Conservation (phyloP, 2,113 vertebrate genomes). For the Ptilorrhoa leucosticta region DNA sequence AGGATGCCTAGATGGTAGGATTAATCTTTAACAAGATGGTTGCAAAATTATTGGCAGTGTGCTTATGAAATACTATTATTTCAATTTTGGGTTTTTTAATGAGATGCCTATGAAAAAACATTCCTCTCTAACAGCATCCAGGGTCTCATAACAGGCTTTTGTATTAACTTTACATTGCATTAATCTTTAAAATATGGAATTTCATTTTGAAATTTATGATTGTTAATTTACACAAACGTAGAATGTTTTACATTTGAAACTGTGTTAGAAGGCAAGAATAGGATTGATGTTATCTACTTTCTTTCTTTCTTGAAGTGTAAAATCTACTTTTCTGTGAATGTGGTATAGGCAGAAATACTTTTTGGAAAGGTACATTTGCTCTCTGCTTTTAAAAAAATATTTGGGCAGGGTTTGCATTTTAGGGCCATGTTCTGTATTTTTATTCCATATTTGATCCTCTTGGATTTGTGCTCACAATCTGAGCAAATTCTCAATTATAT, state of each 20-base stretch:
- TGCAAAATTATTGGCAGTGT: background rate
- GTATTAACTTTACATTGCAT: background rate
- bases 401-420: background rate
- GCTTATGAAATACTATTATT: background rate
- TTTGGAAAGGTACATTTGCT: background rate
- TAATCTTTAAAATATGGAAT: background rate
- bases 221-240: background rate
- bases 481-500: background rate
- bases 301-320: background rate
- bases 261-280: background rate
- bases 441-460: background rate
- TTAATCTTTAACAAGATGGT: background rate
- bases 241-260: conserved; percentile 14
- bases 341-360: background rate
- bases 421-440: background rate
- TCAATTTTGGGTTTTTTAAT: background rate
- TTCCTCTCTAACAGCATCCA: background rate
- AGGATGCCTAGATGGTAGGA: background rate
- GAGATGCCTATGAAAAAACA: background rate
- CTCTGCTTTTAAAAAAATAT: background rate
- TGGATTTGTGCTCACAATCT: background rate
- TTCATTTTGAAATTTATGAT: background rate
- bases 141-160: background rate
- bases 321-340: background rate
- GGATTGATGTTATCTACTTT: background rate